Evolutionary conservation across 2,797 vertebrate species (phyloP).

Genomic region (Tenualosa ilisha): DNA sequence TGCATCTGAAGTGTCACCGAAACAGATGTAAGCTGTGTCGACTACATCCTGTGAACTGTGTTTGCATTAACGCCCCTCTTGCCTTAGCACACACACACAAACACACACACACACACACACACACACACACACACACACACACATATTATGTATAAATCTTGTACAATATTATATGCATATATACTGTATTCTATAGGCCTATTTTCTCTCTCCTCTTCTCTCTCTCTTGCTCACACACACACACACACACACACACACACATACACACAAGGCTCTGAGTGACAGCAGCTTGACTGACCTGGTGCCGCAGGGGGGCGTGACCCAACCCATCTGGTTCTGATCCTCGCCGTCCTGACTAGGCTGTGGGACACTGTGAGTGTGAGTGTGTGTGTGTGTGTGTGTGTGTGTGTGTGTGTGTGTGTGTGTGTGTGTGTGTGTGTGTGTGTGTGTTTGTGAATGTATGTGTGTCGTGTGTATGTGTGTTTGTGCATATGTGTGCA

Average conservation of each 20-base stretch:
- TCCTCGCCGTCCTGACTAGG: conserved; percentile 79
- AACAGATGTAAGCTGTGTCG: conserved; percentile 83
- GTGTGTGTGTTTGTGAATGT: too few relatives aligned
- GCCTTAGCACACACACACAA: conserved; percentile 63
- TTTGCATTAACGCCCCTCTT: conserved; percentile 82
- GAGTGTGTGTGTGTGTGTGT: too few relatives aligned
- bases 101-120: neutral
- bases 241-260: too few relatives aligned
- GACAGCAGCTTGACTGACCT: conserved; percentile 17
- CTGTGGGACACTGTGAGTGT: conserved; percentile 67
- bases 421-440: too few relatives aligned
- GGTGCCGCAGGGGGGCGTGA: neutral
- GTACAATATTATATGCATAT: too few relatives aligned
- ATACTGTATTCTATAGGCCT: too few relatives aligned
- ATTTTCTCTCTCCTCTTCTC: too few relatives aligned
- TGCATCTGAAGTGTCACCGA: conserved; percentile 72
- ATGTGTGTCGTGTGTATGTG: too few relatives aligned
- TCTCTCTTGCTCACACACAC: too few relatives aligned
- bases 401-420: too few relatives aligned
- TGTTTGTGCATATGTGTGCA: too few relatives aligned
- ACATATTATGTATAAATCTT: too few relatives aligned
- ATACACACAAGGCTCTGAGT: neutral
- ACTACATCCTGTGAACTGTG: conserved; percentile 78
- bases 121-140: neutral
- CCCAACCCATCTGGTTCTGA: conserved; percentile 95